A percentile compares a stretch with the other conserved stretches of the same genome.
phyloP scores from a whole-genome alignment of 2,113 vertebrate genomes.

The Peromyscus maniculatus region DNA sequence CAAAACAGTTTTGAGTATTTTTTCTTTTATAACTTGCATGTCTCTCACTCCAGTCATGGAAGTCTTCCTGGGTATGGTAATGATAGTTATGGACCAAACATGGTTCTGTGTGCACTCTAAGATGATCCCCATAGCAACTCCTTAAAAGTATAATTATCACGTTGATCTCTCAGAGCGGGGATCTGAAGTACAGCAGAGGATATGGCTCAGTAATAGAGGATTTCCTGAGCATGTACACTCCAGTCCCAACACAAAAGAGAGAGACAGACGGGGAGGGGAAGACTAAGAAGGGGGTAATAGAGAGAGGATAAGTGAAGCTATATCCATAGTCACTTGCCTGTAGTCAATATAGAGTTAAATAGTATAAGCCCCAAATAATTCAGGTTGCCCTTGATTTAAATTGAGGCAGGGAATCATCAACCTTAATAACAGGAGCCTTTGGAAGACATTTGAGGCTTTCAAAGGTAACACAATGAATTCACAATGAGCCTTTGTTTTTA shows the following conservation, averaged over 20 bases:
- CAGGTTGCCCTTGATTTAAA: neutral
- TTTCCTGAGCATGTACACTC: neutral
- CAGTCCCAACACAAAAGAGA: neutral
- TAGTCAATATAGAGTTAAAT: neutral
- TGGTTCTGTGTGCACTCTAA: neutral
- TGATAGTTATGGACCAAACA: neutral
- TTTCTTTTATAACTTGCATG: constrained; percentile 7
- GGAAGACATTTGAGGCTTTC: neutral
- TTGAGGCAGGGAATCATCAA: neutral
- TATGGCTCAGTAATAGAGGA: neutral
- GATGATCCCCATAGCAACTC: neutral
- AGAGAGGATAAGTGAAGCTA: neutral
- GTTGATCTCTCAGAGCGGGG: neutral
- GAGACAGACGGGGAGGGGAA: neutral
- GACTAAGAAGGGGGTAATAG: neutral
- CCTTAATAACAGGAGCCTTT: neutral
- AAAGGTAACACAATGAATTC: neutral
- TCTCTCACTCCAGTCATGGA: neutral
- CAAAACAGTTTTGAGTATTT: neutral
- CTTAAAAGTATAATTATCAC: neutral
- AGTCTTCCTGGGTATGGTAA: neutral
- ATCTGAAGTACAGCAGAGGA: neutral
- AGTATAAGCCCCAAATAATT: constrained; percentile 25
- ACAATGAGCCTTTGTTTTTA: constrained; percentile 39
- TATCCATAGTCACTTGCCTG: neutral